phyloP scores from a whole-genome alignment of 2,113 vertebrate genomes.

The Seriola aureovittata region DNA sequence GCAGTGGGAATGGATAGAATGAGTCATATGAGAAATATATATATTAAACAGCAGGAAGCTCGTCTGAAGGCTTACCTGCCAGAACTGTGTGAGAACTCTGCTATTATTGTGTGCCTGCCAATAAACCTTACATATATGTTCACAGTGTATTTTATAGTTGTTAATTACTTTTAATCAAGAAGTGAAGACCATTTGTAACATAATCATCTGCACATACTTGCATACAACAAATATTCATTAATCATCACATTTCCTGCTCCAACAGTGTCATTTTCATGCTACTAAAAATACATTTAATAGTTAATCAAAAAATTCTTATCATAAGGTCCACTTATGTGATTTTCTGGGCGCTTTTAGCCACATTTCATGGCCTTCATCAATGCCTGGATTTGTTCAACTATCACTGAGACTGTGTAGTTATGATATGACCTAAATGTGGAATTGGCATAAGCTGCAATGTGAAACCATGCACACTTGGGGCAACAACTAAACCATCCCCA shows the following conservation, averaged over 20 bases:
- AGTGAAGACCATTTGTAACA: neutral
- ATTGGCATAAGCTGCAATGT: neutral
- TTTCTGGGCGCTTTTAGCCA: too few relatives aligned
- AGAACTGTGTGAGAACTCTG: constrained; percentile 4
- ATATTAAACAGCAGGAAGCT: constrained; percentile 17
- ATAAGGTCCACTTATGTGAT: too few relatives aligned
- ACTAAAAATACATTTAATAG: too few relatives aligned
- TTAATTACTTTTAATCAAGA: neutral
- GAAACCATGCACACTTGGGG: too few relatives aligned
- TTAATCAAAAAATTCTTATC: too few relatives aligned
- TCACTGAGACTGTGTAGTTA: neutral
- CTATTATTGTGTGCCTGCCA: constrained; percentile 11
- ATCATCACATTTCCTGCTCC: too few relatives aligned
- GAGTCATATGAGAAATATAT: constrained; percentile 37
- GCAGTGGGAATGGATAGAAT: neutral
- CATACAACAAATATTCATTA: too few relatives aligned
- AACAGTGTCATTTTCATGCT: too few relatives aligned
- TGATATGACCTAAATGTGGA: neutral
- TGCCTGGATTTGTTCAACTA: too few relatives aligned
- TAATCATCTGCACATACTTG: neutral
- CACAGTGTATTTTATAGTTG: neutral
- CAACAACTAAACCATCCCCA: neutral
- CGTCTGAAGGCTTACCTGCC: neutral
- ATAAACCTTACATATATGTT: neutral
- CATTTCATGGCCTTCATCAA: too few relatives aligned